Conservation (phyloP, 2,888 invertebrate genomes). For the Embidobia sp. region DNA sequence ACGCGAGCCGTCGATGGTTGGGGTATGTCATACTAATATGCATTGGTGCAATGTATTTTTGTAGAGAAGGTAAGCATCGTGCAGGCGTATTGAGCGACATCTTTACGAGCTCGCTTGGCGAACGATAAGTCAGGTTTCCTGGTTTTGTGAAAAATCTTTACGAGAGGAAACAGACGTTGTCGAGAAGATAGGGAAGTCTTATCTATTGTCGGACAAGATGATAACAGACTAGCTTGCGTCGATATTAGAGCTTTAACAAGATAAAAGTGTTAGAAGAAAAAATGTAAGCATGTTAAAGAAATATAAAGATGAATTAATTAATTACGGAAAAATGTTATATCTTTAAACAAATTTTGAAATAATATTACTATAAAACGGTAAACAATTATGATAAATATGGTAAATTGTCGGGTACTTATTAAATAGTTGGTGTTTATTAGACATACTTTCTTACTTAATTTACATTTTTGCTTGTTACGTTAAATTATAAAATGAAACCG, state of each 20-base stretch:
- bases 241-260: background rate
- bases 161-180: background rate
- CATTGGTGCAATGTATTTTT: slow-evolving; percentile 16
- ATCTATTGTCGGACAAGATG: slow-evolving; percentile 26
- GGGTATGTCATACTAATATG: slow-evolving; percentile 26
- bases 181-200: slow-evolving; percentile 3
- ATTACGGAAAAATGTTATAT: too few relatives aligned
- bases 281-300: too few relatives aligned
- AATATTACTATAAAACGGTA: too few relatives aligned
- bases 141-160: background rate
- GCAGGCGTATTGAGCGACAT: slow-evolving; percentile 40
- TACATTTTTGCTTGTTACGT: too few relatives aligned
- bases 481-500: too few relatives aligned
- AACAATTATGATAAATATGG: too few relatives aligned
- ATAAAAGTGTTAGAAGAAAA: too few relatives aligned
- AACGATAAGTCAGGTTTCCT: slow-evolving; percentile 49
- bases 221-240: background rate
- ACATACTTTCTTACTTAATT: too few relatives aligned
- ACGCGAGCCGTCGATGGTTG: slow-evolving; percentile 16
- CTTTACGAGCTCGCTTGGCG: background rate
- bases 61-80: slow-evolving; percentile 36
- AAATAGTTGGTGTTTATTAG: too few relatives aligned
- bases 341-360: too few relatives aligned
- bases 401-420: too few relatives aligned
- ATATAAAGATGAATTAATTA: too few relatives aligned